Evolutionary conservation across 2,888 invertebrate genomes (phyloP).

Genomic region (Sinotaia quadrata): DNA sequence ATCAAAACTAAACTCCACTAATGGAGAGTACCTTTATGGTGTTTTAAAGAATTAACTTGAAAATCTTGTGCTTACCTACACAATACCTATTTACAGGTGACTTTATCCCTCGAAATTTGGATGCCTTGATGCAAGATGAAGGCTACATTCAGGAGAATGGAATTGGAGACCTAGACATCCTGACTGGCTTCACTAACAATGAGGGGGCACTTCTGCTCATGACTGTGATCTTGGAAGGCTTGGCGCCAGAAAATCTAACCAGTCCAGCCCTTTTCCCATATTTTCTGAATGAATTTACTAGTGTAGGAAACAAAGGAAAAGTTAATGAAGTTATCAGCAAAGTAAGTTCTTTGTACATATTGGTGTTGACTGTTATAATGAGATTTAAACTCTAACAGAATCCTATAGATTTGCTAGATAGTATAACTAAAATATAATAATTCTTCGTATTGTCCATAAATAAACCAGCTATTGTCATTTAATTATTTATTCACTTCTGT

Average conservation of each 20-base stretch:
- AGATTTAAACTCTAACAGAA: too few species aligned
- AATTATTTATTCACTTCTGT: background rate
- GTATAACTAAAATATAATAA: too few species aligned
- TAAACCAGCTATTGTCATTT: background rate
- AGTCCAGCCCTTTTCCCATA: too few species aligned
- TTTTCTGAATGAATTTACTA: too few species aligned
- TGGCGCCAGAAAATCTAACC: too few species aligned
- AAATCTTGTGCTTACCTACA: background rate
- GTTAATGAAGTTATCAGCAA: too few species aligned
- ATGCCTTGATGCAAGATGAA: constrained; percentile 5
- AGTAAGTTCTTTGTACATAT: too few species aligned
- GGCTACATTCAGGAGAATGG: constrained; percentile 3
- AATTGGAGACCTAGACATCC: constrained; percentile 21
- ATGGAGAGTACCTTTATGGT: background rate
- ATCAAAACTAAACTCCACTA: background rate
- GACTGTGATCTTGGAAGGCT: background rate
- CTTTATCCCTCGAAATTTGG: background rate
- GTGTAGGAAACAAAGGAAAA: too few species aligned
- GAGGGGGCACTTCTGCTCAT: constrained; percentile 1
- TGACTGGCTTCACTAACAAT: constrained; percentile 22
- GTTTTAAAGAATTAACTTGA: background rate
- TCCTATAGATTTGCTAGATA: too few species aligned
- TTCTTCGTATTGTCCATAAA: background rate
- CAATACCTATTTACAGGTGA: background rate
- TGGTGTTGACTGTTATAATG: too few species aligned